Evolutionary conservation across 2,888 invertebrate species (phyloP), one percentile per base, ranked within the genome.

Genomic region (Diabrotica balteata): DNA sequence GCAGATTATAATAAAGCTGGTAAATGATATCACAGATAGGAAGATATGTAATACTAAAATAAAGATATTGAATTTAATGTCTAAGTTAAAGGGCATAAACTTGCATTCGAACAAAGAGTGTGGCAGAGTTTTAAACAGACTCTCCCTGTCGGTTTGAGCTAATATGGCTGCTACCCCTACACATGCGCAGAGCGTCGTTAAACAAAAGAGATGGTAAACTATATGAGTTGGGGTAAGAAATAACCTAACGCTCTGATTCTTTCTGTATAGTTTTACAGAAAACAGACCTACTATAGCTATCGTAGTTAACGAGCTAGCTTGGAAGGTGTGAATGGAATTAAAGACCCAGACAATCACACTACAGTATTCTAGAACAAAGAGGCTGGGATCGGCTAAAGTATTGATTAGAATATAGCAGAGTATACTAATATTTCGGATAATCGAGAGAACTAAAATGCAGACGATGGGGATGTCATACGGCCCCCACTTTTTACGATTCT

Each of bases 161-260:
- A 87, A 80, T 22, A 87, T 83, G 17, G 86, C 86, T 10, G 87
- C 87, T 0, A 86, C 85, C 0, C 87, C 87, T 3, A 87, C 86
- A 76, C 87, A 85, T 3, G 85, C 84, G 69, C 86, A 86, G 44
- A 87, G 79, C 17, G 86, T 84, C 8, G 86, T 86, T 66, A 87
- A 77, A 59, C 86, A 87, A 65, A 85, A 86, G 62, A 87, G 74
- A 75, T 87, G 87, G 75, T 87, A 87, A 46, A 84, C 78, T 43
- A 85, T 78, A 68, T 85, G 85, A 0, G 85, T 83, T 8, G 82
- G 75, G 5, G 84, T 84, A 63, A 86, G 78, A 68, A 82, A 84
- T 59, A 80, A 80, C 54, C 79, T 77, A n/a, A 84, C 67, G 54
- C 76, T 80, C 69, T 82, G 82, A 53, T 79, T 79, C 71, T 84